Percentiles rank a stretch among this genome's conserved stretches.
phyloP scores from a whole-genome alignment of 2,113 vertebrate species.

The Junco hyemalis region DNA sequence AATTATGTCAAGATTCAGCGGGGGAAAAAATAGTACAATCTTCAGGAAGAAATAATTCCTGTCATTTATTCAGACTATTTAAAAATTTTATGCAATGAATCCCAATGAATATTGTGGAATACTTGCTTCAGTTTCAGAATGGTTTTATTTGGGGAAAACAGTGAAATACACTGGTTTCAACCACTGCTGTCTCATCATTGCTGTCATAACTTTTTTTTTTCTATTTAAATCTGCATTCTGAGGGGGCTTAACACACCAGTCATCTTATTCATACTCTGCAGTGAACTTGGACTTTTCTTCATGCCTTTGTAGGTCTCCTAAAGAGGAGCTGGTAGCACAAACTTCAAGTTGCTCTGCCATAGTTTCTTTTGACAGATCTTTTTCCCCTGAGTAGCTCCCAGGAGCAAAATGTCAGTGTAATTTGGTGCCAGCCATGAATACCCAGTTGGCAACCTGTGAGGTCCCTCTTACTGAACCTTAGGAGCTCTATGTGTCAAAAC shows the following conservation, averaged over 20 bases:
- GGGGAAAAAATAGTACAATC: not conserved
- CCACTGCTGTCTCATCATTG: not conserved
- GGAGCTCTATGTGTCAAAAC: not conserved
- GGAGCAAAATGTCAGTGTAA: constrained; percentile 29
- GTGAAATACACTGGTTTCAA: not conserved
- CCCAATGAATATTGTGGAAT: not conserved
- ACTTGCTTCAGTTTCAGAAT: not conserved
- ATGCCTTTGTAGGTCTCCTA: not conserved
- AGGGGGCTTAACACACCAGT: not conserved
- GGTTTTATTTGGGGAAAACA: not conserved
- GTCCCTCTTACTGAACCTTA: constrained; percentile 6
- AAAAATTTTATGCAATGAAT: not conserved
- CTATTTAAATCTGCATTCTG: not conserved
- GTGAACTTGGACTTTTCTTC: not conserved
- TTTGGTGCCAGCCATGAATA: constrained; percentile 26
- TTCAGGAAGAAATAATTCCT: not conserved
- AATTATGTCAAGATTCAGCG: not conserved
- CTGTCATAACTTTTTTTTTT: not conserved
- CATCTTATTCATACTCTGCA: not conserved
- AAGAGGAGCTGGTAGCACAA: not conserved
- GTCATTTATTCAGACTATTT: not conserved
- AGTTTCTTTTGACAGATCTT: constrained; percentile 50
- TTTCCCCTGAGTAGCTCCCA: not conserved
- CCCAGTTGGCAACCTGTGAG: constrained; percentile 36
- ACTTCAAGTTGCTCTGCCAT: not conserved